Conservation (phyloP, 2,113 vertebrate genomes). For the Empidonax traillii region DNA sequence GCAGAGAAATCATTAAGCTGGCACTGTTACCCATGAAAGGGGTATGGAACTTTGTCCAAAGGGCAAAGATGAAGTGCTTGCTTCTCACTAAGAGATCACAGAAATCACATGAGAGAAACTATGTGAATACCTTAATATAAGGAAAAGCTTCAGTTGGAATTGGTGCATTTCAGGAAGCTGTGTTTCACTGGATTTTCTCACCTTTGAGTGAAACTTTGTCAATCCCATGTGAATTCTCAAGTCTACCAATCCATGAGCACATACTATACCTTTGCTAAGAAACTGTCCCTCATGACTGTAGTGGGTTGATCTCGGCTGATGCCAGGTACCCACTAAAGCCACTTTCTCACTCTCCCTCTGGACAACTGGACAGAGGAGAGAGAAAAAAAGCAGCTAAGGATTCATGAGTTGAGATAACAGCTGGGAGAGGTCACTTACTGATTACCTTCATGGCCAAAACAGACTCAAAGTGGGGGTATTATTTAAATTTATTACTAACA, state of each 20-base stretch:
- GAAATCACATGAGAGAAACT: not conserved
- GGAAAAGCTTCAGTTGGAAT: not conserved
- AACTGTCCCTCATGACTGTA: not conserved
- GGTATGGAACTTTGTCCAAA: slow-evolving; percentile 6
- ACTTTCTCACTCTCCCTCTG: no score
- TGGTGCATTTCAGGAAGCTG: not conserved
- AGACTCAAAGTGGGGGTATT: no score
- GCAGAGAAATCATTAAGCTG: not conserved
- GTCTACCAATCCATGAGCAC: not conserved
- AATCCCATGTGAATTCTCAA: not conserved
- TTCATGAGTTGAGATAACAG: no score
- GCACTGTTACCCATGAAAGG: not conserved
- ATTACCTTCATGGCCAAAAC: no score
- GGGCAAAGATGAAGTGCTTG: slow-evolving; percentile 37
- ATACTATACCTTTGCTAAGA: not conserved
- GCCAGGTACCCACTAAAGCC: no score
- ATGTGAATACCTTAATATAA: not conserved
- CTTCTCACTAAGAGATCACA: not conserved
- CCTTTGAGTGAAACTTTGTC: not conserved
- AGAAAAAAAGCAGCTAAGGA: no score
- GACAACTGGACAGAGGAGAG: no score
- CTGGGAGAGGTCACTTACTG: no score
- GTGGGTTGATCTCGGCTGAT: no score
- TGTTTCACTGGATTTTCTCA: not conserved
- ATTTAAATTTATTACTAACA: no score